Conservation (phyloP, 2,797 vertebrate genomes). For the Rhinoraja longicauda region DNA sequence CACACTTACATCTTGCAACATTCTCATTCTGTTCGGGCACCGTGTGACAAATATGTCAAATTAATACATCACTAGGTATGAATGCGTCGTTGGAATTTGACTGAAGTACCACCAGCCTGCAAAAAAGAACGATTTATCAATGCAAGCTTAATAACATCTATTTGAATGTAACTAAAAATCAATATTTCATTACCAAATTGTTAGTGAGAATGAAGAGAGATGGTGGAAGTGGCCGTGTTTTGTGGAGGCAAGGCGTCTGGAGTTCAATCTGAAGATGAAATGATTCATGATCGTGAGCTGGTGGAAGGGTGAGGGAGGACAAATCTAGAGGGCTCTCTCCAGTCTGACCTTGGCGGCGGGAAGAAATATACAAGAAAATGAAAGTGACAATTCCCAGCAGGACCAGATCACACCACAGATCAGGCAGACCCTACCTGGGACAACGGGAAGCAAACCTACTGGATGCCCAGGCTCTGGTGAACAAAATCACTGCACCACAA, state of each 20-base stretch:
- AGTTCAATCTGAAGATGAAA: conserved; percentile 93
- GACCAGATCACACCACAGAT: conserved; percentile 78
- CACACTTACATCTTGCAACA: conserved; percentile 53
- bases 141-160: conserved; percentile 99
- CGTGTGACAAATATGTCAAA: conserved; percentile 64
- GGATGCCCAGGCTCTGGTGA: conserved; percentile 41
- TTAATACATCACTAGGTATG: conserved; percentile 77
- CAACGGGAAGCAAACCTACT: conserved; percentile 34
- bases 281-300: conserved; percentile 90
- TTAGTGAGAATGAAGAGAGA: conserved; percentile 99
- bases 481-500: neutral
- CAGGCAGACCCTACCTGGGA: conserved; percentile 56
- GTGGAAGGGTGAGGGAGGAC: conserved; percentile 68
- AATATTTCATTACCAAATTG: conserved; percentile 99
- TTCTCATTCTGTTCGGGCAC: conserved; percentile 52
- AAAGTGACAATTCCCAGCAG: conserved; percentile 80
- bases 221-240: conserved; percentile 86
- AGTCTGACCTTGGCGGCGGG: conserved; percentile 81
- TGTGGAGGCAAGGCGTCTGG: conserved; percentile 79
- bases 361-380: conserved; percentile 74
- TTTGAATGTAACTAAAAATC: conserved; percentile 99
- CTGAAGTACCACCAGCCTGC: conserved; percentile 76
- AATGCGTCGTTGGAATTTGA: conserved; percentile 72
- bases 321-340: conserved; percentile 66
- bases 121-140: conserved; percentile 95